Evolutionary conservation across 2,888 invertebrate genomes (phyloP).

Genomic region (Lutraria lutraria): DNA sequence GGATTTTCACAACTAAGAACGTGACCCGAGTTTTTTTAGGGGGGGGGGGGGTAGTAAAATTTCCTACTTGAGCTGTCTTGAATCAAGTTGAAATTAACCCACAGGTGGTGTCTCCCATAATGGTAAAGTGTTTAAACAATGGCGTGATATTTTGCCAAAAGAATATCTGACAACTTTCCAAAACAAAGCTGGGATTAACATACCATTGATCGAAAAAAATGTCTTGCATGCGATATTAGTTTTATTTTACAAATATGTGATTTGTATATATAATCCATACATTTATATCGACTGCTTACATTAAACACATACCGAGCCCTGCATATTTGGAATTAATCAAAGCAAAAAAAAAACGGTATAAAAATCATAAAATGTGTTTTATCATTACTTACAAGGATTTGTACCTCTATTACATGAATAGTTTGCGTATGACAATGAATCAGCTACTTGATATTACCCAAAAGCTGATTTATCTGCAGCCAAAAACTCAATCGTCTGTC

Average conservation of each 20-base stretch:
- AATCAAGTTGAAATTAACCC: too few species aligned
- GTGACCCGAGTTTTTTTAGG: too few species aligned
- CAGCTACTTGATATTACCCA: neutral
- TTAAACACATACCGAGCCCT: neutral
- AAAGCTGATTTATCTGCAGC: neutral
- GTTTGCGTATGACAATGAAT: neutral
- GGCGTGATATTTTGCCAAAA: neutral
- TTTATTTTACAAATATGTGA: neutral
- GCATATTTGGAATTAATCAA: neutral
- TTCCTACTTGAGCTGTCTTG: too few species aligned
- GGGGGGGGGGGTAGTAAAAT: too few species aligned
- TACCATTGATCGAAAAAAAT: neutral
- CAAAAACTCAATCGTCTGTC: neutral
- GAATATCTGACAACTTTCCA: neutral
- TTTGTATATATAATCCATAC: neutral
- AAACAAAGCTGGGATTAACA: neutral
- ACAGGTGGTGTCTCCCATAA: too few species aligned
- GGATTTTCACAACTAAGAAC: too few species aligned
- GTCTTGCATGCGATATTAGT: neutral
- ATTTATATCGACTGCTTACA: neutral
- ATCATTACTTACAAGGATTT: too few species aligned
- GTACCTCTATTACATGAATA: too few species aligned
- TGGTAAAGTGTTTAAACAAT: too few species aligned
- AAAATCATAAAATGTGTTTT: too few species aligned
- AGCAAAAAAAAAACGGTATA: neutral